These are phyloP conservation scores for Palythoa grandiflora DNA, from an alignment of 92 coral and sea anemone species.

Conservation along the genomic window DNA sequence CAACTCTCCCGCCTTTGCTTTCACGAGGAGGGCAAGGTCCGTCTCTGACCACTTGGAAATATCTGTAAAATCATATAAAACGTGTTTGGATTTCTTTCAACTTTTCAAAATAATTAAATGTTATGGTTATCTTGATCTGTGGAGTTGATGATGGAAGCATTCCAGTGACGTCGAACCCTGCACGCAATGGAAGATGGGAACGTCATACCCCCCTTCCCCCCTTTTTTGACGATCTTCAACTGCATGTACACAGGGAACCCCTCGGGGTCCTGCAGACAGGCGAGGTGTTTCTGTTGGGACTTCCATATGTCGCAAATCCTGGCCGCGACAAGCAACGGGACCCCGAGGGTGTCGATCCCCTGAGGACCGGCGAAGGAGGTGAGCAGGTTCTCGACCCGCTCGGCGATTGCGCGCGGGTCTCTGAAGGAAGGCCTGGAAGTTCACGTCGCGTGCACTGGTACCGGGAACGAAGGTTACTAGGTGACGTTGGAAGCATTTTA, in stretches of 20 bases:
- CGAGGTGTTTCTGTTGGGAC: conserved; percentile 56
- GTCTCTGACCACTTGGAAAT: conserved; percentile 21
- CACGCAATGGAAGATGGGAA: not conserved
- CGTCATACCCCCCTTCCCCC: not conserved
- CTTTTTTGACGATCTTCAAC: not conserved
- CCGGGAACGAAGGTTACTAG: conserved; percentile 9
- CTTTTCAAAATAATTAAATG: too few relatives aligned
- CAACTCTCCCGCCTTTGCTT: not conserved
- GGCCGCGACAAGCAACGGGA: too few relatives aligned
- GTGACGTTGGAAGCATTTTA: conserved; percentile 32
- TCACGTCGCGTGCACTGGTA: not conserved
- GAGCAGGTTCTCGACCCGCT: too few relatives aligned
- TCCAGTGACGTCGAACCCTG: conserved; percentile 26
- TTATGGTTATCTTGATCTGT: too few relatives aligned
- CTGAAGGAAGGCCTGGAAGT: conserved; percentile 47
- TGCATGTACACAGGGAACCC: conserved; percentile 62
- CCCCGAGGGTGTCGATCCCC: too few relatives aligned
- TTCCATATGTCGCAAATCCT: conserved; percentile 49
- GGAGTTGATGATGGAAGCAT: conserved; percentile 26
- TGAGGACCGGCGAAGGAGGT: too few relatives aligned
- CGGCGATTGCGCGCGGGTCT: too few relatives aligned
- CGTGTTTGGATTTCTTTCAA: too few relatives aligned
- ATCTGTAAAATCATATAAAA: too few relatives aligned
- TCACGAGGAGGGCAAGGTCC: not conserved
- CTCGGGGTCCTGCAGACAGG: conserved; percentile 69